Base-by-base conservation (phyloP, 2,888 invertebrate species). In the Nesidiocoris tenuis region DNA sequence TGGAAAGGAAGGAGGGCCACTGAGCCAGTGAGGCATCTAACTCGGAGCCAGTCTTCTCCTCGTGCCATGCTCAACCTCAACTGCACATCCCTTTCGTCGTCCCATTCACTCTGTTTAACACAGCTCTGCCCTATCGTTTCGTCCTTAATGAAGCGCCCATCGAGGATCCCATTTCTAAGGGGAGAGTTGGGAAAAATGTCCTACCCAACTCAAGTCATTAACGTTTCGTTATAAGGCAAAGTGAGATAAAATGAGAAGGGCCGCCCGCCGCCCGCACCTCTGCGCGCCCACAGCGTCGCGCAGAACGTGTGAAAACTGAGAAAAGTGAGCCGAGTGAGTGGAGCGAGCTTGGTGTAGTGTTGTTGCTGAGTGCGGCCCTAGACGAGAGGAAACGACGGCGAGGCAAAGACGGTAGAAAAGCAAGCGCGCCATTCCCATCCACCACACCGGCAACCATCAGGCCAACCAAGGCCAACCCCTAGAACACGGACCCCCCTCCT, bases 151-250 rank as follows among this genome's bases (percentile, higher is more conserved):
- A 39, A 39, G 39, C 39, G 39, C 39, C 39, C 39, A 39, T 39
- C 39, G 39, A 39, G 39, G 39, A 7, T 39, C 12, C 39, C 39
- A 7, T 39, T 39, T 39, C 12, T 12, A 3, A 39, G 12, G 39
- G 25, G 25, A 25, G 25, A 25, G 18, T 23, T 23, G 16, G 70
- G 24, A 70, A 63, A 72, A 72, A 72, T 63, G 72, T 63, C 72
- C 61, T 25, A 54, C 72, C 61, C 61, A 72, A 72, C 72, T 61
- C 23, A n/a, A 56, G 61, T 56, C 72, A 72, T 72, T 72, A 72
- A 72, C 72, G 72, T 72, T 72, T 63, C 25, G 54, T n/a, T 39
- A 39, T 39, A 39, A 39, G 39, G 39, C 39, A 39, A 39, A 39
- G 39, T 39, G 39, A 39, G 39, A 39, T 39, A 39, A 39, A 39